Evolutionary conservation across 37 sponge, comb jelly and placozoan species (phyloP).

Genomic region (Ephydatia muelleri): DNA sequence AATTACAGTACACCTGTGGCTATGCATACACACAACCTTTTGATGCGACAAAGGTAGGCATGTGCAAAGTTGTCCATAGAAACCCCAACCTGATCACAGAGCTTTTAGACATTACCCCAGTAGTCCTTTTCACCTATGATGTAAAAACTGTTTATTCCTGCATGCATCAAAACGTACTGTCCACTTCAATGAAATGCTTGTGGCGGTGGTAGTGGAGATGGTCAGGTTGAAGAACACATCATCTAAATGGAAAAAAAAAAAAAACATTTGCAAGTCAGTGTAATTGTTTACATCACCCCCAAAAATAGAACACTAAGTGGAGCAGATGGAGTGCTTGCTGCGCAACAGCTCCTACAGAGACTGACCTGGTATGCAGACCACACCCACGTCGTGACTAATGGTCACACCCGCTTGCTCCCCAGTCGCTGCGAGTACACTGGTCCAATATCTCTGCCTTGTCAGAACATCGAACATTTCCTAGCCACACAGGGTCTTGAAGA

Average conservation of each 20-base stretch:
- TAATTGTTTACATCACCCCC: background rate
- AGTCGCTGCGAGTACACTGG: constrained; percentile 21
- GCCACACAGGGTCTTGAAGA: constrained; percentile 39
- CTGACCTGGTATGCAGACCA: constrained; percentile 38
- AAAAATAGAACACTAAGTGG: too few species aligned
- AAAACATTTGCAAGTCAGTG: background rate
- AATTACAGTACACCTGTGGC: too few species aligned
- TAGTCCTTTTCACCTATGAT: too few species aligned
- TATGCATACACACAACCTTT: too few species aligned
- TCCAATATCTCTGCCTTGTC: constrained; percentile 7
- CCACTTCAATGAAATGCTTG: constrained; percentile 4
- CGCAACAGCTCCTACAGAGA: background rate
- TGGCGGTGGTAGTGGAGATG: background rate
- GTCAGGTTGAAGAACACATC: too few species aligned
- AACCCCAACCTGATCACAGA: too few species aligned
- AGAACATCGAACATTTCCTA: constrained; percentile 25
- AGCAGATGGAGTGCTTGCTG: too few species aligned
- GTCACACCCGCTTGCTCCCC: constrained; percentile 36
- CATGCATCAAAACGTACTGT: background rate
- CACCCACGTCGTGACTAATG: constrained; percentile 44
- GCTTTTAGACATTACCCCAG: too few species aligned
- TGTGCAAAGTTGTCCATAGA: too few species aligned
- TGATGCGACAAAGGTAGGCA: too few species aligned
- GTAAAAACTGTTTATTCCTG: background rate
- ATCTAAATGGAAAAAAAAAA: too few species aligned